Evolutionary conservation across 2,888 invertebrate species (phyloP).

Genomic region (Cenopis cana): DNA sequence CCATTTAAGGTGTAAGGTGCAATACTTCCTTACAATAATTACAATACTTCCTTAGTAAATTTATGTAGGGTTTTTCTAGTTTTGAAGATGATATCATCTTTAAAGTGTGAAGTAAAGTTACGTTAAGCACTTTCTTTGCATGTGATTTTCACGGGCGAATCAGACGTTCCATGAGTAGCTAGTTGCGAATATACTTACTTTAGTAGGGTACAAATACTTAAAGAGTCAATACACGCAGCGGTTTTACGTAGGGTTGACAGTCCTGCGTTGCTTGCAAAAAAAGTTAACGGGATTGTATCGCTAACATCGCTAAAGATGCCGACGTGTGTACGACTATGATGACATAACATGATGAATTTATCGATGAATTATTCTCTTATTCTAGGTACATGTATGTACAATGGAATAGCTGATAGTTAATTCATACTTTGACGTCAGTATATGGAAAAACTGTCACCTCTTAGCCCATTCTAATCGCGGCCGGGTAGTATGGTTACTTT

Average conservation of each 20-base stretch:
- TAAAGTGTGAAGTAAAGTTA: not conserved
- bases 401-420: too few species aligned
- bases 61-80: too few species aligned
- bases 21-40: too few species aligned
- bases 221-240: constrained; percentile 34
- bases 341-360: constrained; percentile 10
- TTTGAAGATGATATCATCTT: not conserved
- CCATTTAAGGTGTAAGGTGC: too few species aligned
- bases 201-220: constrained; percentile 13
- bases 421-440: too few species aligned
- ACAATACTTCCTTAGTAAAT: too few species aligned
- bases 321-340: constrained; percentile 1
- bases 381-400: not conserved
- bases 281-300: constrained; percentile 27
- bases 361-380: not conserved
- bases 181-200: not conserved
- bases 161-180: constrained; percentile 12
- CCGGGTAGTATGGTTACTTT: too few species aligned
- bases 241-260: constrained; percentile 32
- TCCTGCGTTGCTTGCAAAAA: constrained; percentile 25
- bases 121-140: not conserved
- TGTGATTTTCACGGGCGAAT: constrained; percentile 11
- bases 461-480: too few species aligned
- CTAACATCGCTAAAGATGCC: constrained; percentile 11
- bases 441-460: too few species aligned